Conservation (phyloP, 2,888 invertebrate genomes). For the Drosophila emarginata region DNA sequence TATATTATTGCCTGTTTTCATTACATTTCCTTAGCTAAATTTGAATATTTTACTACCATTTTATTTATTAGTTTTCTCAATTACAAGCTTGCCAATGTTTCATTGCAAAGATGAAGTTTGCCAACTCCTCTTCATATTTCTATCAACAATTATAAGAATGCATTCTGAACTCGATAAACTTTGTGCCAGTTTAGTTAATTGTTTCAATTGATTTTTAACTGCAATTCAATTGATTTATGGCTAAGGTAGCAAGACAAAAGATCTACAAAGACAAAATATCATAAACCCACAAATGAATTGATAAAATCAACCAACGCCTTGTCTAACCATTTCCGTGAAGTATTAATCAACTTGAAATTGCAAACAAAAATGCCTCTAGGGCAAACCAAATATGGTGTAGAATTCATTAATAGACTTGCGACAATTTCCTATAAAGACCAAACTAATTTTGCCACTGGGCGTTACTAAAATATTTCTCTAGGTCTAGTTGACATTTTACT, state of each 20-base stretch:
- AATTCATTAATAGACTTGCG: conserved; percentile 45
- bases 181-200: conserved; percentile 47
- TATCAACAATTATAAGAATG: not conserved
- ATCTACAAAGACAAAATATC: not conserved
- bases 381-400: conserved; percentile 44
- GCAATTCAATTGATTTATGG: conserved; percentile 63
- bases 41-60: too few relatives aligned
- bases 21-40: too few relatives aligned
- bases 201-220: conserved; percentile 45
- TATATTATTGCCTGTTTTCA: too few relatives aligned
- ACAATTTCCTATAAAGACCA: conserved; percentile 38
- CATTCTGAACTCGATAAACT: conserved; percentile 19
- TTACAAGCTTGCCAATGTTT: too few relatives aligned
- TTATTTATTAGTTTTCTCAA: too few relatives aligned
- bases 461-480: conserved; percentile 24
- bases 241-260: conserved; percentile 14
- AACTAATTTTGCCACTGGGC: conserved; percentile 39
- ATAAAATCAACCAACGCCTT: conserved; percentile 48
- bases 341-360: conserved; percentile 27
- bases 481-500: conserved; percentile 32
- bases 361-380: conserved; percentile 17
- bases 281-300: conserved; percentile 50
- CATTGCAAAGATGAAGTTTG: too few relatives aligned
- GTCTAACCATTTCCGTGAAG: conserved; percentile 42
- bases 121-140: too few relatives aligned